Conservation (phyloP, 2,113 vertebrate genomes). For the Otus sunia region DNA sequence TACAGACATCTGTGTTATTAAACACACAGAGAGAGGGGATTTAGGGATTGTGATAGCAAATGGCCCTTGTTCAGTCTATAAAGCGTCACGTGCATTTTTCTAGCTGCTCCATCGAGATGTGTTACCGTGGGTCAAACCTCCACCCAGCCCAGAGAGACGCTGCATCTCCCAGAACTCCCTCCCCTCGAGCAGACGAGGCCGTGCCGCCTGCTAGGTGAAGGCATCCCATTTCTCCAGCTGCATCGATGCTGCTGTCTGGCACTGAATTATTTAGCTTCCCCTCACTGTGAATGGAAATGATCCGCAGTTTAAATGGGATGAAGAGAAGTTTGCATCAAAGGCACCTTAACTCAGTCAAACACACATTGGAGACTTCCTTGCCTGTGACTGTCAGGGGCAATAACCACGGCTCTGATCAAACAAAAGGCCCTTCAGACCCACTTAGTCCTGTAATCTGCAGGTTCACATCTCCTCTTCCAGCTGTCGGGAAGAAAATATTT, state of each 20-base stretch:
- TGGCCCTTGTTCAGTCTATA: background rate
- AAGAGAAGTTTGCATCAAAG: slow-evolving; percentile 67
- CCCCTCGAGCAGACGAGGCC: background rate
- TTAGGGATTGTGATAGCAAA: slow-evolving; percentile 41
- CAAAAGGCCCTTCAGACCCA: slow-evolving; percentile 66
- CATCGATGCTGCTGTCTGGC: background rate
- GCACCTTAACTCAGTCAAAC: slow-evolving; percentile 66
- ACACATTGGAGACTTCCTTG: slow-evolving; percentile 57
- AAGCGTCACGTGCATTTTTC: background rate
- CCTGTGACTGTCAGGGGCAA: slow-evolving; percentile 61
- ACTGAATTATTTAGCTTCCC: slow-evolving; percentile 64
- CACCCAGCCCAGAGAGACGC: background rate
- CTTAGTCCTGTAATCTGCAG: slow-evolving; percentile 50
- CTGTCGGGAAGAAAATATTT: background rate
- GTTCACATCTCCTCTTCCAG: slow-evolving; percentile 42
- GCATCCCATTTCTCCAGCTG: background rate
- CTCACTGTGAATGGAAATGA: slow-evolving; percentile 53
- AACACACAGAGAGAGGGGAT: slow-evolving; percentile 39
- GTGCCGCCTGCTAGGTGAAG: background rate
- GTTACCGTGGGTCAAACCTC: background rate
- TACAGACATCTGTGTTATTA: slow-evolving; percentile 61
- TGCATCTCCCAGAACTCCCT: background rate
- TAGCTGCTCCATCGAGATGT: background rate
- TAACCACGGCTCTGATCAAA: slow-evolving; percentile 65
- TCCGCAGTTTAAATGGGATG: slow-evolving; percentile 56